phyloP scores from a whole-genome alignment of 1,140 invertebrate species.

The Caenorhabditis tropicalis region DNA sequence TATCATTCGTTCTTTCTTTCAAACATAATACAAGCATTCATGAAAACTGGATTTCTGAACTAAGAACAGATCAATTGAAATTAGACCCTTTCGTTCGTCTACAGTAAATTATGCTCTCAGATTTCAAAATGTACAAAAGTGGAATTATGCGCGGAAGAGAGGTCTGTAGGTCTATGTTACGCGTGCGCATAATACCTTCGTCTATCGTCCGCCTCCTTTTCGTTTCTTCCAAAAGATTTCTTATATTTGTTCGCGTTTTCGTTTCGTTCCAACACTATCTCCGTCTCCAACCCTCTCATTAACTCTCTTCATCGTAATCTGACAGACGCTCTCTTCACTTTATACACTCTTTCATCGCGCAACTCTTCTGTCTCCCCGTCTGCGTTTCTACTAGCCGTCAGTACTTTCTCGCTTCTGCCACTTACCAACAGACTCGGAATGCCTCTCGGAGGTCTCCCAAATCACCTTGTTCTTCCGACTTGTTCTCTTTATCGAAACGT shows the following conservation, averaged over 20 bases:
- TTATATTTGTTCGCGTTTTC: conserved; percentile 43
- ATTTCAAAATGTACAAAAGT: conserved; percentile 11
- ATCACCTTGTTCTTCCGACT: conserved; percentile 43
- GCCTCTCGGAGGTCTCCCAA: conserved; percentile 32
- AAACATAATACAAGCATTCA: no score
- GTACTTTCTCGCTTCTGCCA: conserved; percentile 26
- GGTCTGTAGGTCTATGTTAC: not conserved
- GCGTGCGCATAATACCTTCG: conserved; percentile 27
- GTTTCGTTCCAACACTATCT: conserved; percentile 21
- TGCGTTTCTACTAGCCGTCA: not conserved
- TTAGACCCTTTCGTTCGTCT: no score
- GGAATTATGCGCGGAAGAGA: not conserved
- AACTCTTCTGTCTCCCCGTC: not conserved
- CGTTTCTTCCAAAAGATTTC: not conserved
- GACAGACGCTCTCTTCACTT: not conserved
- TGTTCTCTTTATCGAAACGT: conserved; percentile 39
- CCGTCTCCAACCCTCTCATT: not conserved
- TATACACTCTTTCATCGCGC: not conserved
- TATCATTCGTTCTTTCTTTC: no score
- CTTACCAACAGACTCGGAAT: conserved; percentile 37
- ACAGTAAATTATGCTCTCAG: not conserved
- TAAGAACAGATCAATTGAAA: no score
- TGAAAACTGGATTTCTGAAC: no score
- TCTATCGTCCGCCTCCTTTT: not conserved
- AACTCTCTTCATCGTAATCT: not conserved